These are phyloP conservation scores for Drosophila athabasca DNA, from an alignment of 1,140 invertebrate genomes.

Conservation along the genomic window DNA sequence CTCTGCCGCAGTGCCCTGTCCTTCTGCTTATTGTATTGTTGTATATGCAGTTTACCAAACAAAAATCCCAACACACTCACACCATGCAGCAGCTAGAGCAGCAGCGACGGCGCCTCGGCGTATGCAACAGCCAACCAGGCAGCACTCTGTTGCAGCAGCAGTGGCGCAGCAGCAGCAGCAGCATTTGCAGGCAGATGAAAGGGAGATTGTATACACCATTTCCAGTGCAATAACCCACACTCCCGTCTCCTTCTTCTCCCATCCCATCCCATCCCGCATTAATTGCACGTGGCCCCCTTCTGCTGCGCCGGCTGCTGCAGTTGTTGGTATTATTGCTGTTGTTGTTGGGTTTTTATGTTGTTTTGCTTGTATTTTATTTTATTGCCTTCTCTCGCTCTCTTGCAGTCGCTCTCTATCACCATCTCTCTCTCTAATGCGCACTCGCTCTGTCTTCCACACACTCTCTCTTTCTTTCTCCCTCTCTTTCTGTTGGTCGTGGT, in stretches of 20 bases:
- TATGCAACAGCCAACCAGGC: conserved; percentile 73
- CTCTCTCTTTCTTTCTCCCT: background rate
- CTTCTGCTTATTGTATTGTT: conserved; percentile 79
- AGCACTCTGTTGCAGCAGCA: conserved; percentile 35
- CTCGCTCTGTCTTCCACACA: conserved; percentile 32
- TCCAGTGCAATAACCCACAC: no score
- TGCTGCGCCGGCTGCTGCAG: conserved; percentile 45
- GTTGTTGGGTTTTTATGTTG: conserved; percentile 69
- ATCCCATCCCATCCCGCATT: conserved; percentile 30
- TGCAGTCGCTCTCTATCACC: conserved; percentile 24
- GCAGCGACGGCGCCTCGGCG: conserved; percentile 45
- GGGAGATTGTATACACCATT: conserved; percentile 19
- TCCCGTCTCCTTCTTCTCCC: background rate
- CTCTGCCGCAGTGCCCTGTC: conserved; percentile 35
- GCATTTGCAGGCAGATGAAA: conserved; percentile 15
- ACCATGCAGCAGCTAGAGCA: conserved; percentile 8
- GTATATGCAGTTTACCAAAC: conserved; percentile 82
- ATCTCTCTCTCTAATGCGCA: conserved; percentile 33
- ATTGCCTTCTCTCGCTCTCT: conserved; percentile 55
- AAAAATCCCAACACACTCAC: conserved; percentile 75
- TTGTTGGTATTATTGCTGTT: conserved; percentile 57
- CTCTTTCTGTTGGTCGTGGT: conserved; percentile 28
- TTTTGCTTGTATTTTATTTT: conserved; percentile 82
- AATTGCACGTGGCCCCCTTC: conserved; percentile 64
- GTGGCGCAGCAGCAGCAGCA: conserved; percentile 33